Percentiles rank a stretch among this genome's conserved stretches.
These are phyloP conservation scores for Clepsis dumicolana DNA, from an alignment of 2,888 invertebrate species.

Conservation along the genomic window DNA sequence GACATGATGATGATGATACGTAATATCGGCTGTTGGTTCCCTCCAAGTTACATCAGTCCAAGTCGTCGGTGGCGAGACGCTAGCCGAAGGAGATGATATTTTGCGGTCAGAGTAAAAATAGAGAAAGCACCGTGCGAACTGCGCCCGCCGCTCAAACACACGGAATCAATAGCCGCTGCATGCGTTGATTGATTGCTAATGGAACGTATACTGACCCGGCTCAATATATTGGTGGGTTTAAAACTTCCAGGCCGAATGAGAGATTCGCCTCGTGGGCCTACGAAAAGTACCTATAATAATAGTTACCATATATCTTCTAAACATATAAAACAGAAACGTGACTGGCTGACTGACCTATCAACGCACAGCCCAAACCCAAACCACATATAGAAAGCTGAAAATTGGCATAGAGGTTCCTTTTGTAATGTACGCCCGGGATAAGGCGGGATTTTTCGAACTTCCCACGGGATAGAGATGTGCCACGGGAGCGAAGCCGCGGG, in stretches of 20 bases:
- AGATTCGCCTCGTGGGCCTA: neutral
- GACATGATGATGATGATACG: no score
- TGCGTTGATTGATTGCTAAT: conserved; percentile 43
- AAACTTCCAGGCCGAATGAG: neutral
- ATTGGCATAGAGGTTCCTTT: no score
- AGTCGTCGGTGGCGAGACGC: conserved; percentile 54
- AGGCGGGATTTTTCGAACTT: no score
- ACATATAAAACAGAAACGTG: no score
- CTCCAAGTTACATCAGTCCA: conserved; percentile 39
- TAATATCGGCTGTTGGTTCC: conserved; percentile 51
- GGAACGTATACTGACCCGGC: conserved; percentile 21
- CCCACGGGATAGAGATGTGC: no score
- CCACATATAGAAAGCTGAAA: no score
- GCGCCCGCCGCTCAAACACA: conserved; percentile 51
- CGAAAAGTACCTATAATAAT: no score
- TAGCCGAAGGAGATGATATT: conserved; percentile 73
- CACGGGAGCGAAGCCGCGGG: no score
- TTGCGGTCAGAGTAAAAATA: conserved; percentile 81
- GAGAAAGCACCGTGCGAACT: conserved; percentile 76
- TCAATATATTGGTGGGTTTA: neutral
- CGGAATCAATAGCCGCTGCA: conserved; percentile 48
- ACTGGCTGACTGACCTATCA: no score
- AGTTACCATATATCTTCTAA: no score
- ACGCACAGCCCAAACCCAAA: no score
- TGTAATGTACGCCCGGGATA: no score